Percentiles rank a stretch among this genome's conserved stretches.
Evolutionary conservation across 2,888 invertebrate species (phyloP).

Genomic region (Odontocerum albicorne): DNA sequence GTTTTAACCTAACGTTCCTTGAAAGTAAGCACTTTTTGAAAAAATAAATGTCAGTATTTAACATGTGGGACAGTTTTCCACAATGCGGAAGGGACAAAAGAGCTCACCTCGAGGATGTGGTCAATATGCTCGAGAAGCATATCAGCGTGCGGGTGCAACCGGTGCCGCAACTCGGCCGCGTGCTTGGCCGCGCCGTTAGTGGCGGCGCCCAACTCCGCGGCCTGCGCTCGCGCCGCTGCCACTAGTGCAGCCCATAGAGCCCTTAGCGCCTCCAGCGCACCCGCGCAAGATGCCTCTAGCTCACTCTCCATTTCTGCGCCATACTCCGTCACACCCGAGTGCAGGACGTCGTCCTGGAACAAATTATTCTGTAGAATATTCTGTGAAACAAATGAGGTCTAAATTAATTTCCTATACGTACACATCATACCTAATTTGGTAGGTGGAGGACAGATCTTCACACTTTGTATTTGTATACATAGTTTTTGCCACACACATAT

Average conservation of each 20-base stretch:
- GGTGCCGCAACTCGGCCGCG: slow-evolving; percentile 73
- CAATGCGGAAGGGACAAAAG: too few relatives aligned
- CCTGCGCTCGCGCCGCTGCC: slow-evolving; percentile 80
- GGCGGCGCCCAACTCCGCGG: slow-evolving; percentile 80
- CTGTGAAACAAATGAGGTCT: not conserved
- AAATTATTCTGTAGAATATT: too few relatives aligned
- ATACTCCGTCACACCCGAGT: slow-evolving; percentile 32
- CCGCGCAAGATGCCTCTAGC: slow-evolving; percentile 48
- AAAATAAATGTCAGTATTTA: too few relatives aligned
- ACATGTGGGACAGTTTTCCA: too few relatives aligned
- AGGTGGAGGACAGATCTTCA: too few relatives aligned
- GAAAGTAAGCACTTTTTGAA: too few relatives aligned
- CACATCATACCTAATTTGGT: too few relatives aligned
- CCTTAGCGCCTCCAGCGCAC: slow-evolving; percentile 47
- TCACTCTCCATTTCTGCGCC: slow-evolving; percentile 31
- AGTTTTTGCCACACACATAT: too few relatives aligned
- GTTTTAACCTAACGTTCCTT: too few relatives aligned
- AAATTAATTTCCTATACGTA: too few relatives aligned
- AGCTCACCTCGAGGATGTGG: slow-evolving; percentile 92
- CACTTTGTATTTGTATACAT: too few relatives aligned
- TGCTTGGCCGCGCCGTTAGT: slow-evolving; percentile 66
- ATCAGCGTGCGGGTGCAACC: slow-evolving; percentile 91
- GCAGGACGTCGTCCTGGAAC: slow-evolving; percentile 34
- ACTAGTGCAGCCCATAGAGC: slow-evolving; percentile 68
- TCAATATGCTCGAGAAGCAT: slow-evolving; percentile 97